A percentile compares a stretch with the other conserved stretches of the same genome.
Evolutionary conservation across 2,888 invertebrate species (phyloP).

Genomic region (Thera britannica): DNA sequence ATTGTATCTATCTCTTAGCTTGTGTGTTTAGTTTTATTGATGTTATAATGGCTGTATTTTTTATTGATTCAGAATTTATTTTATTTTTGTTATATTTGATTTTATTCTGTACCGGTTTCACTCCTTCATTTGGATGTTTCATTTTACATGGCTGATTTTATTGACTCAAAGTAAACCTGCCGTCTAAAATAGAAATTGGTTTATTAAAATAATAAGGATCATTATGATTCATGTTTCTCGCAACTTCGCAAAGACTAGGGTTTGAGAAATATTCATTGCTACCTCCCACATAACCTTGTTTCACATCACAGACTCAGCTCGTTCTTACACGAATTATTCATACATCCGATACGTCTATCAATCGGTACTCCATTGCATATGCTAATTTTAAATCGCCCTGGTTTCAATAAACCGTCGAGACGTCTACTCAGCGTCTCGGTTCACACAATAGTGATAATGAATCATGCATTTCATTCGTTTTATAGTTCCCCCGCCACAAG

Average conservation of each 20-base stretch:
- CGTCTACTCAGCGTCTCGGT: constrained; percentile 61
- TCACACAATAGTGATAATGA: constrained; percentile 69
- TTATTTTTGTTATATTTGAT: constrained; percentile 4
- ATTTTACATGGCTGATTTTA: background rate
- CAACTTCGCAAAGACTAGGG: background rate
- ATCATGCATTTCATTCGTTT: constrained; percentile 63
- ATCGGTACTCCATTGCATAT: constrained; percentile 72
- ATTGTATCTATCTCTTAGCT: constrained; percentile 26
- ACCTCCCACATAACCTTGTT: constrained; percentile 1
- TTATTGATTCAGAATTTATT: constrained; percentile 19
- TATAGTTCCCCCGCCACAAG: constrained; percentile 51
- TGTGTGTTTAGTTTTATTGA: constrained; percentile 29
- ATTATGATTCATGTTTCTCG: background rate
- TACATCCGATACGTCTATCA: constrained; percentile 40
- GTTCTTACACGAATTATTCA: constrained; percentile 37
- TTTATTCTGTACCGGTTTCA: background rate
- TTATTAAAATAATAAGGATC: background rate
- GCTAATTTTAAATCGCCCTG: constrained; percentile 63
- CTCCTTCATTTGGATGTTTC: background rate
- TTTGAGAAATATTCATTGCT: constrained; percentile 16
- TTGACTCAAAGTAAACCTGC: background rate
- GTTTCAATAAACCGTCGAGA: constrained; percentile 55
- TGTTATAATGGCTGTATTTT: constrained; percentile 19
- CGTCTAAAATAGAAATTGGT: background rate
- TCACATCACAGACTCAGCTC: constrained; percentile 26